Evolutionary conservation across 2,888 invertebrate species (phyloP), one percentile per base, ranked within the genome.

Genomic region (Pyrochroa serraticornis): DNA sequence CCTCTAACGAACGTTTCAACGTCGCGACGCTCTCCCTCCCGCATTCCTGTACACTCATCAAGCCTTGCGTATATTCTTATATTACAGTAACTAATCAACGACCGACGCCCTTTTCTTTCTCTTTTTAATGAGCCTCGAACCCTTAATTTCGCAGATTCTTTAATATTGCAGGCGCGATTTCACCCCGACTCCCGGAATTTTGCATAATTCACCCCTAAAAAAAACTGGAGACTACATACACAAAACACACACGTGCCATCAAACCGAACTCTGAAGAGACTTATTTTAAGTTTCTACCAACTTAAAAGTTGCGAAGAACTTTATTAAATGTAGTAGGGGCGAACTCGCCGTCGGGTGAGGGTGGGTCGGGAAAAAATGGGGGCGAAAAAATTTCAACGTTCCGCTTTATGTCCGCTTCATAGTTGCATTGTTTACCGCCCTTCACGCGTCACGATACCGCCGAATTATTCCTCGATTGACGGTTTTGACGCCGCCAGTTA

Each of bases 11-110:
- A 12, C 33, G 45, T 31, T 52, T 48, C 39, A 38, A 51, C 56
- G 45, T 46, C 69, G 66, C 71, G 68, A 57, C 64, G 66, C 60
- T 73, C 74, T 68, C 62, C 59, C 60, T 74, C 66, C 48, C 63
- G 64, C 68, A 69, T 68, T 71, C 72, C 67, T 65, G 70, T 69
- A 73, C 70, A 72, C 73, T 73, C 74, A 75, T 75, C 75, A 75
- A 75, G 71, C 61, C 73, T 73, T 73, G 76, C 76, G 75, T 76
- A 76, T 73, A 74, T 75, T 75, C 74, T 75, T 75, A 75, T 73
- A 74, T 75, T 73, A 72, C 72, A 64, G 71, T 67, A 71, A 73
- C 75, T 76, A 76, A 76, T 76, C 75, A 76, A 69, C 68, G 74
- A 75, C 72, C 64, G 69, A 71, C 75, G 71, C 71, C 65, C 63